Percentiles rank a stretch among this genome's conserved stretches.
phyloP scores from a whole-genome alignment of 2,888 invertebrate species.

The Brachyptera risi region DNA sequence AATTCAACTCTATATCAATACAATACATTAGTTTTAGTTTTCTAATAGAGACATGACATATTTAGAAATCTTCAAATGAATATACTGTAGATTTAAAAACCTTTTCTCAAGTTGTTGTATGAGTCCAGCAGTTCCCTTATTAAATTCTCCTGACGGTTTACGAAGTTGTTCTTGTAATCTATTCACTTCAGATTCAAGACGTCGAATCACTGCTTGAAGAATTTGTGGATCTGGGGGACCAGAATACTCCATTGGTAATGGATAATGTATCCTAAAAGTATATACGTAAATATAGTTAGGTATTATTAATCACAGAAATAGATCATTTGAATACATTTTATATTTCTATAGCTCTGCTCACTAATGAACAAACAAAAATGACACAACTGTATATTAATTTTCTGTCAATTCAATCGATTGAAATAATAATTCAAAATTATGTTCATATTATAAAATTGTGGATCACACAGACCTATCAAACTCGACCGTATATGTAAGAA shows the following conservation, averaged over 20 bases:
- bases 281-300: not conserved
- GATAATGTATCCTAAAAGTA: slow-evolving; percentile 49
- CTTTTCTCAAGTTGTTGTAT: not conserved
- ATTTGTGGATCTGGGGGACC: slow-evolving; percentile 51
- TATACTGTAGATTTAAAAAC: no score
- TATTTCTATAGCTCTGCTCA: no score
- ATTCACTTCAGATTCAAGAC: slow-evolving; percentile 48
- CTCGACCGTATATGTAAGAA: slow-evolving; percentile 52
- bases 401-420: no score
- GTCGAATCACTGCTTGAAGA: slow-evolving; percentile 49
- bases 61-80: no score
- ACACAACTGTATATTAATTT: no score
- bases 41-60: no score
- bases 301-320: not conserved
- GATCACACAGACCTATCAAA: slow-evolving; percentile 48
- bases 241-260: slow-evolving; percentile 51
- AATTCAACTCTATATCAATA: slow-evolving; percentile 40
- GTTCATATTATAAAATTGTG: not conserved
- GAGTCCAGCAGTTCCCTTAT: no score
- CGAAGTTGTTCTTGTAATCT: slow-evolving; percentile 39
- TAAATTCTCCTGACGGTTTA: not conserved
- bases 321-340: no score
- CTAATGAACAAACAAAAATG: no score
- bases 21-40: no score
- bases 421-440: no score